Conservation (phyloP, 2,113 vertebrate species). For the Percina caprodes region DNA sequence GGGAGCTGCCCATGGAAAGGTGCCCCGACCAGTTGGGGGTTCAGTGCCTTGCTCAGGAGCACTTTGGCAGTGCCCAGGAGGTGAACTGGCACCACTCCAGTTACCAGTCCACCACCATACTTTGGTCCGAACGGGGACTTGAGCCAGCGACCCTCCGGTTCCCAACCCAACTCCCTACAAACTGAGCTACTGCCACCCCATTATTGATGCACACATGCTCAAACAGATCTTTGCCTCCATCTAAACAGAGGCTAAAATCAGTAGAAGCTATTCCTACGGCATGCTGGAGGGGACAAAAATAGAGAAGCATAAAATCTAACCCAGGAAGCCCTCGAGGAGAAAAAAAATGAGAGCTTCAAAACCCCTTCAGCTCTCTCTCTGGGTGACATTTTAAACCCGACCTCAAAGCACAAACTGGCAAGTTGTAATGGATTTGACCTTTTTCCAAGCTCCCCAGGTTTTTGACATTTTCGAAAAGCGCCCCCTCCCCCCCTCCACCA, state of each 20-base stretch:
- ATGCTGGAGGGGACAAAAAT: constrained; percentile 24
- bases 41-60: too few relatives aligned
- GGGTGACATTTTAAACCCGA: constrained; percentile 54
- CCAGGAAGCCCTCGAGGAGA: background rate
- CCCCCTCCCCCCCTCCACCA: background rate
- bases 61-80: too few relatives aligned
- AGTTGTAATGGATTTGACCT: constrained; percentile 60
- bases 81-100: too few relatives aligned
- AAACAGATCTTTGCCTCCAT: constrained; percentile 4
- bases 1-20: too few relatives aligned
- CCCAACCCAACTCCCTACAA: too few relatives aligned
- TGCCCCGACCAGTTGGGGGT: too few relatives aligned
- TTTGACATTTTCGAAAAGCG: constrained; percentile 43
- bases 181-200: too few relatives aligned
- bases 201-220: background rate
- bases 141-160: too few relatives aligned
- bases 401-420: constrained; percentile 23
- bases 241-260: constrained; percentile 21
- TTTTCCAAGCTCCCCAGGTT: constrained; percentile 29
- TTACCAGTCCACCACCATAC: too few relatives aligned
- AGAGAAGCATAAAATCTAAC: background rate
- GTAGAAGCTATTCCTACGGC: background rate
- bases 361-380: constrained; percentile 8
- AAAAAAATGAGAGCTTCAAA: background rate
- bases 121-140: too few relatives aligned